Conservation (phyloP, 2,113 vertebrate species). For the Mirounga angustirostris region DNA sequence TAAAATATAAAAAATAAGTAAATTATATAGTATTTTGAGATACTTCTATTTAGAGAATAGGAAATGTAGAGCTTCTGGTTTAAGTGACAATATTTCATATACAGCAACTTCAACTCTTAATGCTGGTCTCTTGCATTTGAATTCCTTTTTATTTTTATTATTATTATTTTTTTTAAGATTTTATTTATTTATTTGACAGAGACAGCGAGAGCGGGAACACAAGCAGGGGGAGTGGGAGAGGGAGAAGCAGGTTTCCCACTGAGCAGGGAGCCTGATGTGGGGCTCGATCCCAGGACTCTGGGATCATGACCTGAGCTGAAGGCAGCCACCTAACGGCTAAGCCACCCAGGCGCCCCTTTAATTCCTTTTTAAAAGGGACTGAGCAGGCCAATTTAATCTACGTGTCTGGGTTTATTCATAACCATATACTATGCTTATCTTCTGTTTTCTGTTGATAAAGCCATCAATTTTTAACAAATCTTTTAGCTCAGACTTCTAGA, state of each 20-base stretch:
- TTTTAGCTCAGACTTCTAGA: conserved; percentile 20
- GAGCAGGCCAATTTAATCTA: conserved; percentile 36
- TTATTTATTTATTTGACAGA: too few species aligned
- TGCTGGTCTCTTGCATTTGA: neutral
- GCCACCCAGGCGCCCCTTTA: neutral
- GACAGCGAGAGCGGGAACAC: too few species aligned
- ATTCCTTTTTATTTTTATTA: neutral
- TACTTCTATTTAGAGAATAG: neutral
- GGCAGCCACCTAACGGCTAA: too few species aligned
- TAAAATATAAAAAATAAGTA: neutral
- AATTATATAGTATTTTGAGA: neutral
- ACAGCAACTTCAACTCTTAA: conserved; percentile 1
- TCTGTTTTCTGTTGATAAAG: conserved; percentile 39
- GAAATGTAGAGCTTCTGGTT: neutral
- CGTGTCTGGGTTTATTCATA: neutral
- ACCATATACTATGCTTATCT: neutral
- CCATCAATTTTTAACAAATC: neutral
- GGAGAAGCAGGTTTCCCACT: too few species aligned
- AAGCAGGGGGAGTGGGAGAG: too few species aligned
- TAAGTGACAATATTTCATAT: neutral
- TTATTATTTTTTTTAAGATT: neutral
- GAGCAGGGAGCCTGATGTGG: too few species aligned
- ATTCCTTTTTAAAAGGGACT: neutral
- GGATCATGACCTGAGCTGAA: too few species aligned
- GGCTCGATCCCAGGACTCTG: too few species aligned